Evolutionary conservation across 2,888 invertebrate genomes (phyloP), one percentile per base, ranked within the genome.

Genomic region (Lordiphosa andalusiaca): DNA sequence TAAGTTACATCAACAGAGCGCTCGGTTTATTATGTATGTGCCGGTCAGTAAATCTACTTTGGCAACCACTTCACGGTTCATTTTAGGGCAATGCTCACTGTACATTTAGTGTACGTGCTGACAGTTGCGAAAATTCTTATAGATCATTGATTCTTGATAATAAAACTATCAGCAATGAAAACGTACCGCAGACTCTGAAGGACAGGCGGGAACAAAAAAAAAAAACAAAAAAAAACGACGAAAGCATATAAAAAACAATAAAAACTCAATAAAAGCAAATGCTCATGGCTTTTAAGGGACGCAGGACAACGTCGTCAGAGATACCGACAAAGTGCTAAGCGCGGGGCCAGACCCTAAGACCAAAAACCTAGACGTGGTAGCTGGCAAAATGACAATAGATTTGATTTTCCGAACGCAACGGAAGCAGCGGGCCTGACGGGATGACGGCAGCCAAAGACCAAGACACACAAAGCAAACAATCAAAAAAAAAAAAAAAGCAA

Each of bases 381-480:
- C 72, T 82, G 80, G 83, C 70, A 82, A 80, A 73, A 80, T 82
- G 83, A 81, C 80, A 81, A 81, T 83, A 82, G 83, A 81, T 73
- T 81, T 82, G 80, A 80, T 76, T 73, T 80, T 80, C 48, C 65
- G 68, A 63, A 63, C 64, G 60, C 61, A 67, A 48, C 60, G 46
- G 36, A 56, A 25, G 25, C 56, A 50, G 49, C 57, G 30, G 53
- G 62, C 53, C 16, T 52, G 35, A 54, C 46, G 59, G 59, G 71
- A 66, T 65, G 76, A 68, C 59, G 66, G 64, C 70, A 63, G 71
- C 73, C 73, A 73, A 73, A 75, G 71, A 73, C 69, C 78, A 73
- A 74, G 81, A 76, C 75, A 81, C 75, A 75, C 44, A 82, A 78
- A 78, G 75, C 75, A 75, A 78, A 75, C 71, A 73, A 80, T 76